Base-by-base conservation (phyloP, 2,888 invertebrate species). In the Meteorus cinctellus region DNA sequence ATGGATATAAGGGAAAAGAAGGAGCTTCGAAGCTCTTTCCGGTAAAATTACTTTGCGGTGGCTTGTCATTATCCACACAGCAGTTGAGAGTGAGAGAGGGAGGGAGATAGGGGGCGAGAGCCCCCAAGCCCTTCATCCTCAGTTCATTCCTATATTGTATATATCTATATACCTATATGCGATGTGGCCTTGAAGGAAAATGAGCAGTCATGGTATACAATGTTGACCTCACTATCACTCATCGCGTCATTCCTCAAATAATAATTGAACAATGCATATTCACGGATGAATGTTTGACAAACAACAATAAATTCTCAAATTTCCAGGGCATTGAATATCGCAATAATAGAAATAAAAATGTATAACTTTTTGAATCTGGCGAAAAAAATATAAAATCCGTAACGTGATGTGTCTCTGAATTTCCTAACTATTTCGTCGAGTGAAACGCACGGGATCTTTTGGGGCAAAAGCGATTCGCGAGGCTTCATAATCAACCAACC, bases 11-110 rank as follows among this genome's bases (percentile, higher is more conserved):
- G 55, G 55, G 55, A 55, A 55, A 55, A 55, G 55, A 75, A 77
- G 77, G 78, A 73, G 77, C 77, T 79, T 79, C 77, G 78, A 79
- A 75, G 79, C 77, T 79, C 81, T 81, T 81, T 80, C 77, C 78
- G 76, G 79, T 80, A 80, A 81, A 81, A 81, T 81, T 80, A 81
- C 81, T 81, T 80, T 81, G 81, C 81, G 81, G 81, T 80, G 79
- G 80, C 79, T 81, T 79, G 80, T 81, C 81, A 81, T 81, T 81
- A 81, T 80, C 79, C 77, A 74, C 80, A 48, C 84, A 83, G 83
- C 84, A 82, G 80, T 83, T 81, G 80, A 83, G 84, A 80, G 5
- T n/a, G 19, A 80, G 5, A 48, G 19, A 8, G 55, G 19, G n/a
- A 55, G n/a, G 19, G n/a, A 24, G 24, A 24, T 24, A 24, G 1